Conservation (phyloP, 2,888 invertebrate genomes). For the Pristionchus exspectatus region DNA sequence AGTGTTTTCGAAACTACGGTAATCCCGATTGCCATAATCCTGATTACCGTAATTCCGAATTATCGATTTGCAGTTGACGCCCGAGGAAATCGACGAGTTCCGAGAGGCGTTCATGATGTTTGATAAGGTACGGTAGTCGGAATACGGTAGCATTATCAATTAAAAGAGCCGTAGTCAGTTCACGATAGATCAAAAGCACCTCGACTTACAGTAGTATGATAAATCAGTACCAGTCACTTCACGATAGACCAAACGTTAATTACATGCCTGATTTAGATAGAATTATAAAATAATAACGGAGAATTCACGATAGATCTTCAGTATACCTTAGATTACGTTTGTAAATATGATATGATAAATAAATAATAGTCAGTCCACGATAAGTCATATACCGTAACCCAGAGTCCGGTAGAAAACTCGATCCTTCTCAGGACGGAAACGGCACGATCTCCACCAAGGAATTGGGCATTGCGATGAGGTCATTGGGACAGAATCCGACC, state of each 20-base stretch:
- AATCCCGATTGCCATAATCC: not conserved
- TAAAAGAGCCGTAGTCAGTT: not conserved
- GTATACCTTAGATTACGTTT: too few relatives aligned
- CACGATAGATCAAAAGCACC: not conserved
- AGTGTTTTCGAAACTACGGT: not conserved
- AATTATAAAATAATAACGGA: too few relatives aligned
- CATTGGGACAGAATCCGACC: slow-evolving; percentile 78
- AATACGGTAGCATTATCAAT: slow-evolving; percentile 25
- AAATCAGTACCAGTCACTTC: too few relatives aligned
- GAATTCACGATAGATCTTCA: too few relatives aligned
- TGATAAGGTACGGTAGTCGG: slow-evolving; percentile 67
- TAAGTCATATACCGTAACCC: not conserved
- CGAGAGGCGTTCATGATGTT: slow-evolving; percentile 79
- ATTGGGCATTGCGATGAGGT: slow-evolving; percentile 79
- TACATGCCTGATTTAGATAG: too few relatives aligned
- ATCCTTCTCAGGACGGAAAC: slow-evolving; percentile 70
- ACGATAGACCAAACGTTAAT: too few relatives aligned
- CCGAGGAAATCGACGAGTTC: slow-evolving; percentile 79
- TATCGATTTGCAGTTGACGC: slow-evolving; percentile 70
- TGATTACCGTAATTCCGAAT: not conserved
- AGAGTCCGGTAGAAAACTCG: not conserved
- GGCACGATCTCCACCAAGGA: slow-evolving; percentile 79
- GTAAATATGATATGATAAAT: too few relatives aligned
- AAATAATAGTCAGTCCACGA: too few relatives aligned
- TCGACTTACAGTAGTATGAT: too few relatives aligned